phyloP scores from a whole-genome alignment of 2,113 vertebrate genomes.

The Reinhardtius hippoglossoides region DNA sequence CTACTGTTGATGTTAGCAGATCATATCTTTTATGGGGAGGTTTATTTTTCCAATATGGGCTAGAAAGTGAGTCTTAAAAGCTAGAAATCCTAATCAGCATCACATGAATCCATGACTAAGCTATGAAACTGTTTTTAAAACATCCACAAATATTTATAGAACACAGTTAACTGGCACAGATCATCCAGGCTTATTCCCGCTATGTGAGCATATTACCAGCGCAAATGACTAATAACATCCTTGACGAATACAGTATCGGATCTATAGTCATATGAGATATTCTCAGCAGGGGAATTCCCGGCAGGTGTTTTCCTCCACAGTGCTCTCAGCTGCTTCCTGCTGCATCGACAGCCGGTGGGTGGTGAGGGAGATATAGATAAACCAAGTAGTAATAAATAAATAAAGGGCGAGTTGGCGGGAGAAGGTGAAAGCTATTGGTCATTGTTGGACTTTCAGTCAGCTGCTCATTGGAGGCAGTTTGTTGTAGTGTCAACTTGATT shows the following conservation, averaged over 20 bases:
- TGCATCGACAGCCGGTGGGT: slow-evolving; percentile 32
- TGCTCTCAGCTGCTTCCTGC: slow-evolving; percentile 48
- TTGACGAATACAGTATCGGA: background rate
- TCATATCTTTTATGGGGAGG: too few relatives aligned
- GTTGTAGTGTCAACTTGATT: background rate
- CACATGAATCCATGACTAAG: too few relatives aligned
- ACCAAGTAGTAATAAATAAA: background rate
- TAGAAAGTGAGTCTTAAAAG: background rate
- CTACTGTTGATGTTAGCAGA: too few relatives aligned
- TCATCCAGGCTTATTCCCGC: background rate
- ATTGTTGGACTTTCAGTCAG: background rate
- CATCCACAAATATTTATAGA: too few relatives aligned
- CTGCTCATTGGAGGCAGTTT: background rate
- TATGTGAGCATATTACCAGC: background rate
- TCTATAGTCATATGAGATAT: slow-evolving; percentile 18
- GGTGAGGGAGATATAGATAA: slow-evolving; percentile 37
- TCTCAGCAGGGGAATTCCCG: slow-evolving; percentile 33
- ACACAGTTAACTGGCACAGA: background rate
- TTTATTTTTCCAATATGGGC: background rate
- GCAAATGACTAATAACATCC: background rate
- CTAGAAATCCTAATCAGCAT: background rate
- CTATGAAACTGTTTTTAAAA: too few relatives aligned
- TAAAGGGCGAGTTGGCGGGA: background rate
- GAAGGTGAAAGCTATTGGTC: background rate
- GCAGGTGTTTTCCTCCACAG: background rate